Evolutionary conservation across 2,797 vertebrate genomes (phyloP).

Genomic region (Dromococcyx pavoninus): DNA sequence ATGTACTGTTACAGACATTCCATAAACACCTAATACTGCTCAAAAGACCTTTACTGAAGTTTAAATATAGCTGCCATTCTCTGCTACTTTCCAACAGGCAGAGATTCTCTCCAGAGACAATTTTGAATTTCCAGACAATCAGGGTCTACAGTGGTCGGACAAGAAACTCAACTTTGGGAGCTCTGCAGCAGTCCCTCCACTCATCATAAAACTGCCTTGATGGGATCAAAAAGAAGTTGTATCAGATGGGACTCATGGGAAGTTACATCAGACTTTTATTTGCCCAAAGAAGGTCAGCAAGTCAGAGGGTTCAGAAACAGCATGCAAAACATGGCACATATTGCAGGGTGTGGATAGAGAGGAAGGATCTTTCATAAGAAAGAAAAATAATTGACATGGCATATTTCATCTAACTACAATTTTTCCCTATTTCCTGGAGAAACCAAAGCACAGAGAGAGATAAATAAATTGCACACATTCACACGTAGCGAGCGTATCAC

Average conservation of each 20-base stretch:
- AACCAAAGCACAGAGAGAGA: slow-evolving; percentile 22
- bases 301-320: slow-evolving; percentile 50
- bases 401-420: slow-evolving; percentile 52
- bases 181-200: slow-evolving; percentile 1
- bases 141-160: not conserved
- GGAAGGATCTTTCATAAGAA: slow-evolving; percentile 70
- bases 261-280: slow-evolving; percentile 57
- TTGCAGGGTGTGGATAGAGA: slow-evolving; percentile 57
- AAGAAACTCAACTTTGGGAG: slow-evolving; percentile 20
- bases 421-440: slow-evolving; percentile 48
- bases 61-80: slow-evolving; percentile 31
- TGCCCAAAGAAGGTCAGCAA: slow-evolving; percentile 60
- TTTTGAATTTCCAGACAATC: slow-evolving; percentile 35
- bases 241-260: slow-evolving; percentile 36
- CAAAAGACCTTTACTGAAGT: slow-evolving; percentile 18
- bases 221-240: slow-evolving; percentile 45
- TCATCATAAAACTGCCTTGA: slow-evolving; percentile 1
- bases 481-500: not conserved
- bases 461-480: slow-evolving; percentile 23
- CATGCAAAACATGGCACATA: slow-evolving; percentile 53
- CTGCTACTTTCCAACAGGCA: not conserved
- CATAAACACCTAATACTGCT: slow-evolving; percentile 27
- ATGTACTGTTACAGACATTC: not conserved
- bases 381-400: slow-evolving; percentile 62
- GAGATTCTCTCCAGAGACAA: not conserved